phyloP scores from a whole-genome alignment of 2,797 vertebrate species.

The Gobio occitaniae region DNA sequence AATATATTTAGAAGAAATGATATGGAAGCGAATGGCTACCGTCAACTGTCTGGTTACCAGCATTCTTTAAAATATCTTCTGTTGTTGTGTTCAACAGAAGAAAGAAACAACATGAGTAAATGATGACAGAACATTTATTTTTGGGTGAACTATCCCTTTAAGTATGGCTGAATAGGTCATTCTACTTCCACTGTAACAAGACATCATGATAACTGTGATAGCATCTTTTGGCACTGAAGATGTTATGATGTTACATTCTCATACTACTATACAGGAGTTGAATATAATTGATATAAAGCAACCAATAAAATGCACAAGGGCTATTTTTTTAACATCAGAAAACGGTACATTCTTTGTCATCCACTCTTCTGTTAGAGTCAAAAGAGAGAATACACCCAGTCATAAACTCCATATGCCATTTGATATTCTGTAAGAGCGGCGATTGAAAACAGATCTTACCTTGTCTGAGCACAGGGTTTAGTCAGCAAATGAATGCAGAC shows the following conservation, averaged over 20 bases:
- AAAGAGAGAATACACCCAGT: not conserved
- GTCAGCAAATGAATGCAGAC: constrained; percentile 9
- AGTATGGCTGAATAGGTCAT: not conserved
- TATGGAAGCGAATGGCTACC: too few relatives aligned
- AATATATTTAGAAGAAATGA: too few relatives aligned
- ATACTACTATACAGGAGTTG: not conserved
- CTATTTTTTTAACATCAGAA: not conserved
- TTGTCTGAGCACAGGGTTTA: not conserved
- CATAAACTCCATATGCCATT: not conserved
- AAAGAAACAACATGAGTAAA: too few relatives aligned
- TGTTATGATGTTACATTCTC: not conserved
- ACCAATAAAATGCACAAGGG: not conserved
- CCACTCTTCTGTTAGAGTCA: not conserved
- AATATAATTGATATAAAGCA: not conserved
- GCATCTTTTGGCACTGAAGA: not conserved
- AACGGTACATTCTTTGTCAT: not conserved
- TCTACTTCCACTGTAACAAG: not conserved
- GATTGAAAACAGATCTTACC: constrained; percentile 41
- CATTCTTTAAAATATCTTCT: too few relatives aligned
- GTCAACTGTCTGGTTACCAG: too few relatives aligned
- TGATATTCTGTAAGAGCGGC: not conserved
- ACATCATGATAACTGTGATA: not conserved
- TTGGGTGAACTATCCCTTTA: too few relatives aligned
- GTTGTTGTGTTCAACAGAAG: too few relatives aligned
- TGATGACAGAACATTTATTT: too few relatives aligned